These are phyloP conservation scores for Eristalis intricaria DNA, from an alignment of 2,888 invertebrate species.

Conservation along the genomic window DNA sequence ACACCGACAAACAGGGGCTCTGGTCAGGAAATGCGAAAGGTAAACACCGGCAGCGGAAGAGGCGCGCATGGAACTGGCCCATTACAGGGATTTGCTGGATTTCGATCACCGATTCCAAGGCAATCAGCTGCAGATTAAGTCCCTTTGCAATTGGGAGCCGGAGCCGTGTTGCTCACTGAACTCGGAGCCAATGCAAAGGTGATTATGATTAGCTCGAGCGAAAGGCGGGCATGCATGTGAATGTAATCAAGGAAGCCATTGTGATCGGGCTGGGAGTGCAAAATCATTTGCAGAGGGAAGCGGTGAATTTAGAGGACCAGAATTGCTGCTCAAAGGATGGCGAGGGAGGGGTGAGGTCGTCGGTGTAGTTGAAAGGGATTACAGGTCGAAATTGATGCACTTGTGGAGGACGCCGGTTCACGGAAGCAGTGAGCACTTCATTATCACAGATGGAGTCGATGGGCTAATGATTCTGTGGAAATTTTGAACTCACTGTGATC, in stretches of 20 bases:
- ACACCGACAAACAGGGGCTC: conserved; percentile 18
- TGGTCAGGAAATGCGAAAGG: conserved; percentile 19
- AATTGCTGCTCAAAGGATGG: too few species aligned
- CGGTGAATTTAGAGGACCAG: too few species aligned
- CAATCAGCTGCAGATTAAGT: conserved; percentile 58
- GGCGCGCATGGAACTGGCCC: background rate
- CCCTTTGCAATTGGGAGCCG: conserved; percentile 48
- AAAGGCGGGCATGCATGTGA: background rate
- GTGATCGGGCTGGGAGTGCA: background rate
- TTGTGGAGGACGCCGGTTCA: background rate
- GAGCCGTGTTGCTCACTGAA: conserved; percentile 13
- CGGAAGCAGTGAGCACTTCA: background rate
- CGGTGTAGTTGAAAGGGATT: background rate
- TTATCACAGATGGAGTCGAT: background rate
- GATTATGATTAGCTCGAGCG: conserved; percentile 27
- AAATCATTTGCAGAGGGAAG: background rate
- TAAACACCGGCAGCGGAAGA: conserved; percentile 30
- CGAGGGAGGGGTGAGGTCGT: background rate
- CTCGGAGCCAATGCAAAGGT: conserved; percentile 19
- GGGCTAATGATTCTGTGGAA: background rate
- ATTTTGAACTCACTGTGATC: background rate
- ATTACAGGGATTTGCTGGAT: conserved; percentile 31
- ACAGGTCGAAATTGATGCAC: background rate
- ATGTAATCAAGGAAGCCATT: conserved; percentile 1
- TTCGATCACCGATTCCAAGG: conserved; percentile 40